Evolutionary conservation across 35 echinoderm and acorn worm genomes (phyloP).

Genomic region (Apostichopus californicus): DNA sequence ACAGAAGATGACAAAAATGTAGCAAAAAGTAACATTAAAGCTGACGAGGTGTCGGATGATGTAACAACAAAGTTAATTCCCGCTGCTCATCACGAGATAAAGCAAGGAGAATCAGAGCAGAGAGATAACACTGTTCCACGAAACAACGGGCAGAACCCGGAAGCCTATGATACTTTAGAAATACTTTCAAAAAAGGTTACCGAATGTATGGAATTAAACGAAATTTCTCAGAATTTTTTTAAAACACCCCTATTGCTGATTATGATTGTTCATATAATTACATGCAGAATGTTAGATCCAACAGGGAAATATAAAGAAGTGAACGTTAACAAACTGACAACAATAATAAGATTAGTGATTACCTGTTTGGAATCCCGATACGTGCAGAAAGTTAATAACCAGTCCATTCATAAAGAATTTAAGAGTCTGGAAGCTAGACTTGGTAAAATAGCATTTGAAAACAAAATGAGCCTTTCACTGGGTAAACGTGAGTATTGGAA

Average conservation of each 20-base stretch:
- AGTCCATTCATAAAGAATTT: not conserved
- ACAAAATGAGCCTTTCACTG: not conserved
- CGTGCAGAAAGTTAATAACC: not conserved
- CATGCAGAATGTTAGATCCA: conserved; percentile 1
- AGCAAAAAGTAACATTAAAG: not conserved
- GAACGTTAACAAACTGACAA: conserved; percentile 12
- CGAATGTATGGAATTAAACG: not conserved
- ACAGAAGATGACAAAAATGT: not conserved
- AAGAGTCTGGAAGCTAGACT: not conserved
- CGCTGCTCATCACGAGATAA: not conserved
- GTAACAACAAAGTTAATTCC: not conserved
- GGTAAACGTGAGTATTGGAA: not conserved
- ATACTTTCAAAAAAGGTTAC: not conserved
- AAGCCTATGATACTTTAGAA: not conserved
- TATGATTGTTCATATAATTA: conserved; percentile 36
- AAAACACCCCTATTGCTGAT: conserved; percentile 22
- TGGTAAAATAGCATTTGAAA: not conserved
- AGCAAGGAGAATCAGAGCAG: not conserved
- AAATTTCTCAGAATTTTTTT: not conserved
- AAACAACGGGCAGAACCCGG: not conserved
- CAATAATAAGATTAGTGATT: not conserved
- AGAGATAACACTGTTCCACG: not conserved
- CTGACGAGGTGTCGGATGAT: no score
- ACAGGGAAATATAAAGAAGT: not conserved
- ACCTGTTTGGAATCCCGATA: conserved; percentile 43